phyloP scores from a whole-genome alignment of 2,888 invertebrate species.

The Anoncus sp. region DNA sequence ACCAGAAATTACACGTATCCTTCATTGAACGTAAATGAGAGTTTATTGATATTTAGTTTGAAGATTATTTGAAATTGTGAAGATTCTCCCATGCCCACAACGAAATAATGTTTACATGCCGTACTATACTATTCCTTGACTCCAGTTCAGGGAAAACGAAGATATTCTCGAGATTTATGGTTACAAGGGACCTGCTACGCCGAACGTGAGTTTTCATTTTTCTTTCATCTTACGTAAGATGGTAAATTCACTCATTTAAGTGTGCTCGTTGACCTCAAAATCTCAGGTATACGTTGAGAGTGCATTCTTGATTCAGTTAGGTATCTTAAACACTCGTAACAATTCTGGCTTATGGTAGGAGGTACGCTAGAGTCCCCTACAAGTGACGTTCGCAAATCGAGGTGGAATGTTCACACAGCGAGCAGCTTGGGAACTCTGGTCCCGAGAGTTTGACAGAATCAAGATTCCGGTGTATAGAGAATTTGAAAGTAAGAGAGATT shows the following conservation, averaged over 20 bases:
- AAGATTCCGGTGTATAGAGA: too few species aligned
- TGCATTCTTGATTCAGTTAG: too few species aligned
- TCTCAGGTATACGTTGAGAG: too few species aligned
- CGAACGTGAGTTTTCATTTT: slow-evolving; percentile 69
- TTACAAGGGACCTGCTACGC: slow-evolving; percentile 59
- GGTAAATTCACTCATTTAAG: neutral
- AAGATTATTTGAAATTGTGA: slow-evolving; percentile 21
- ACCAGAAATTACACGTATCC: slow-evolving; percentile 70
- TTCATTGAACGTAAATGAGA: slow-evolving; percentile 69
- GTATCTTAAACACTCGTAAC: too few species aligned
- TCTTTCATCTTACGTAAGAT: neutral
- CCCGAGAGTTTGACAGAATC: too few species aligned
- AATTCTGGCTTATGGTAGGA: too few species aligned
- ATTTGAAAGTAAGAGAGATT: too few species aligned
- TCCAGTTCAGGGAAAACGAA: slow-evolving; percentile 52
- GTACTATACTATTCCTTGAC: slow-evolving; percentile 25
- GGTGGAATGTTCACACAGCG: too few species aligned
- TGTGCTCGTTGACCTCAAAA: too few species aligned
- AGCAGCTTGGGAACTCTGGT: too few species aligned
- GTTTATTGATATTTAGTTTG: neutral
- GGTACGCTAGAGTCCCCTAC: too few species aligned
- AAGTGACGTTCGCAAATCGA: too few species aligned
- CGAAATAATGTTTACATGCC: neutral
- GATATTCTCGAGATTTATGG: slow-evolving; percentile 75
- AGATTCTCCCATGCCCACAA: neutral